A percentile compares a stretch with the other conserved stretches of the same genome.
Conservation (phyloP, 2,113 vertebrate species). For the Ptilonorhynchus violaceus region DNA sequence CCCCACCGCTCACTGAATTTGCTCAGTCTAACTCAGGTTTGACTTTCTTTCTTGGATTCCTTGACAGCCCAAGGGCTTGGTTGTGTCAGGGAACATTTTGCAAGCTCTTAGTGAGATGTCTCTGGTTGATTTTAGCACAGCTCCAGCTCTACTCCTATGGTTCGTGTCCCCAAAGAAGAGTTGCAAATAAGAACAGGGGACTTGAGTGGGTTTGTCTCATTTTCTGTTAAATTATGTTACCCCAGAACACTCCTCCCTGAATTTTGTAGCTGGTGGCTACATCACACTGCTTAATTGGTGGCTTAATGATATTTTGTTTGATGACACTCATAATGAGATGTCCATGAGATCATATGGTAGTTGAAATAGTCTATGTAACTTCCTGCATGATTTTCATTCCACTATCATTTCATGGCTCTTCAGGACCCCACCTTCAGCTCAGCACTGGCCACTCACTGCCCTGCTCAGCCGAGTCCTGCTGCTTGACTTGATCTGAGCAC, state of each 20-base stretch:
- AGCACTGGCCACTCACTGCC: background rate
- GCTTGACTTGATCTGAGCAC: background rate
- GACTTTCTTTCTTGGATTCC: background rate
- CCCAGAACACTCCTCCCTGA: background rate
- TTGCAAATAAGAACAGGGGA: background rate
- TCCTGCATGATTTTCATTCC: background rate
- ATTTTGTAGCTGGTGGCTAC: background rate
- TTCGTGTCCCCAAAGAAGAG: background rate
- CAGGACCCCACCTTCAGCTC: background rate
- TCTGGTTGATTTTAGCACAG: background rate
- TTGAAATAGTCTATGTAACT: background rate
- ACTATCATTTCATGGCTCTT: background rate
- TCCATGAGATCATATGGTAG: rapidly evolving
- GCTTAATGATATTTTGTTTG: background rate
- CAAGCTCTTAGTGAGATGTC: background rate
- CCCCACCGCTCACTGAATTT: background rate
- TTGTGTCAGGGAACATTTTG: background rate
- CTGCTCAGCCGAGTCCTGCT: background rate
- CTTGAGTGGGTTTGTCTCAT: background rate
- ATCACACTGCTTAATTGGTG: background rate
- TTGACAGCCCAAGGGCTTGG: background rate
- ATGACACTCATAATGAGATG: background rate
- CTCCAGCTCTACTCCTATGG: background rate
- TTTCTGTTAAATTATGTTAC: background rate
- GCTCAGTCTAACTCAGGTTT: background rate